Evolutionary conservation across 1,140 invertebrate species (phyloP), one percentile per base, ranked within the genome.

Genomic region (Plectrocnemia conspersa): DNA sequence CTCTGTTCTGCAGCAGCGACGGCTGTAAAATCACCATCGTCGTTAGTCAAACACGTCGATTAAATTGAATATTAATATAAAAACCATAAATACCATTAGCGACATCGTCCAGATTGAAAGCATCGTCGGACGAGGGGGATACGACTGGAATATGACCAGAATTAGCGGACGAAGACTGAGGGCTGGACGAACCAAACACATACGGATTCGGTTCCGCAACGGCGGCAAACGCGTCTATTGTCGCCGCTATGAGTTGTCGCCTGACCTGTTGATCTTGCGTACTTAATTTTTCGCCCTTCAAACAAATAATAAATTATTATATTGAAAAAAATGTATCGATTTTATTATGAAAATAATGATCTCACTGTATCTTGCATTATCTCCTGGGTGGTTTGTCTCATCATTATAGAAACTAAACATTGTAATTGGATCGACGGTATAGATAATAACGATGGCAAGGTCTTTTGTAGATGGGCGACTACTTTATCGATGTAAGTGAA

Each of bases 301-400:
- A 24, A 44, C 6, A 24, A 4, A 13, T 25, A 44, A 24, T 24
- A 15, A 44, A 44, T 19, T 18, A 2, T 3, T 25, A 25, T 24
- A 13, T 3, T 5, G 10, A 44, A 4, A 44, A 29, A 29, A 29
- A 7, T 29, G n/a, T 7, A 29, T n/a, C 27, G n/a, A 29, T 29
- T 29, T 29, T 29, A 33, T 33, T 33, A 13, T 38, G 5, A 15
- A 9, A 7, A 38, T 15, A 4, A 41, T 41, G n/a, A 18, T 41
- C 9, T 38, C 29, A 61, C 58, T 58, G 72, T 71, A 42, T 66
- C 65, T 50, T 69, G 65, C 18, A 73, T 65, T 49, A 74, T 73
- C 64, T 75, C 73, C 63, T 74, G 71, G 3, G 70, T 72, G 62
- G 74, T 75, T 64, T 74, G 72, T 58, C 74, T 71, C 73, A 75